Percentiles rank a stretch among this genome's conserved stretches.
phyloP scores from a whole-genome alignment of 92 coral and sea anemone species.

The Desmophyllum pertusum region DNA sequence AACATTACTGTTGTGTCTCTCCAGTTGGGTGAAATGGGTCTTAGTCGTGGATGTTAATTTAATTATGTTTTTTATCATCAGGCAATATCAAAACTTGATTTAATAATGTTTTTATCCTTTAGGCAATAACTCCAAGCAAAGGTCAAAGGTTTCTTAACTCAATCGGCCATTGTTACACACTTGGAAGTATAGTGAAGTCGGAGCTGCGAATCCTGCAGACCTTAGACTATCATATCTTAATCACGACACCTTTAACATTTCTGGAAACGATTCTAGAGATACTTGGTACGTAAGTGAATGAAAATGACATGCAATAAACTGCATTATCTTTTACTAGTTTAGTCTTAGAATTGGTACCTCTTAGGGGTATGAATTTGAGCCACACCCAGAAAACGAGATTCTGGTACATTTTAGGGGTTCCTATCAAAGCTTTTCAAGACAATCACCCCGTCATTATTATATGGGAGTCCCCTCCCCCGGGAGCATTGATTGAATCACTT shows the following conservation, averaged over 20 bases:
- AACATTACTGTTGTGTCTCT: no score
- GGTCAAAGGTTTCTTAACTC: conserved; percentile 91
- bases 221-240: conserved; percentile 77
- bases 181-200: conserved; percentile 87
- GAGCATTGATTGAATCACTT: no score
- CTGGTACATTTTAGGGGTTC: no score
- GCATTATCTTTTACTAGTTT: not conserved
- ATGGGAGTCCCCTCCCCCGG: no score
- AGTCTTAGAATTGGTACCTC: no score
- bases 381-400: no score
- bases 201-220: conserved; percentile 91
- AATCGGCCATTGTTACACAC: conserved; percentile 83
- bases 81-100: not conserved
- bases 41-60: not conserved
- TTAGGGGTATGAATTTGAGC: no score
- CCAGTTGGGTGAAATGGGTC: no score
- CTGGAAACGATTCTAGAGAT: conserved; percentile 92
- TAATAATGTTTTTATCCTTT: not conserved
- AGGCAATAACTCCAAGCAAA: conserved; percentile 87
- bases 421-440: no score
- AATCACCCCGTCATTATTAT: no score
- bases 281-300: conserved; percentile 73
- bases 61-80: not conserved
- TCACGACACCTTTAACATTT: conserved; percentile 84
- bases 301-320: not conserved